A percentile compares a stretch with the other conserved stretches of the same genome.
phyloP scores from a whole-genome alignment of 1,140 invertebrate species.

The Mycetomoellerius zeteki region DNA sequence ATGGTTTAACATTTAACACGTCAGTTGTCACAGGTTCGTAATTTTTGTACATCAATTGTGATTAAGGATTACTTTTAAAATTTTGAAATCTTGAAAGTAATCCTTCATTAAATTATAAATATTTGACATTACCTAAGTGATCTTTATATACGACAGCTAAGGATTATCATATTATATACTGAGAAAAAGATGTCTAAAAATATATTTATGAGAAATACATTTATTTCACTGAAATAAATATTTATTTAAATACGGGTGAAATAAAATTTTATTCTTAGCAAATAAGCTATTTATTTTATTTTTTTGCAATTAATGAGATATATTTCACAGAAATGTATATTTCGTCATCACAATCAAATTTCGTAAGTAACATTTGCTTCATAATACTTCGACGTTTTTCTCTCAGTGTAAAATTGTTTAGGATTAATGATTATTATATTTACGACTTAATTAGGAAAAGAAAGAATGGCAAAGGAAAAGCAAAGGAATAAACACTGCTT shows the following conservation, averaged over 20 bases:
- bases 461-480: neutral
- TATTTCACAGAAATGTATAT: too few species aligned
- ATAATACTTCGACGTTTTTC: too few species aligned
- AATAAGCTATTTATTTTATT: too few species aligned
- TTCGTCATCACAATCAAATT: too few species aligned
- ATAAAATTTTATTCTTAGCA: too few species aligned
- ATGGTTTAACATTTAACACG: conserved; percentile 34
- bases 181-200: too few species aligned
- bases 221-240: too few species aligned
- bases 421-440: neutral
- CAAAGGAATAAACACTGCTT: neutral
- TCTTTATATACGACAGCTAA: neutral
- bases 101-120: neutral
- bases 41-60: neutral
- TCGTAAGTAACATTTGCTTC: too few species aligned
- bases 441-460: neutral
- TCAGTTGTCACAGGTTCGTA: neutral
- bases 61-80: neutral
- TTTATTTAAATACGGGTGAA: too few species aligned
- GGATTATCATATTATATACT: too few species aligned
- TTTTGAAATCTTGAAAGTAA: neutral
- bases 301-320: too few species aligned
- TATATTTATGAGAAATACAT: too few species aligned
- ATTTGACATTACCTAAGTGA: neutral
- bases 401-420: neutral